Conservation (phyloP, 2,797 vertebrate genomes). For the Tachyglossus aculeatus region DNA sequence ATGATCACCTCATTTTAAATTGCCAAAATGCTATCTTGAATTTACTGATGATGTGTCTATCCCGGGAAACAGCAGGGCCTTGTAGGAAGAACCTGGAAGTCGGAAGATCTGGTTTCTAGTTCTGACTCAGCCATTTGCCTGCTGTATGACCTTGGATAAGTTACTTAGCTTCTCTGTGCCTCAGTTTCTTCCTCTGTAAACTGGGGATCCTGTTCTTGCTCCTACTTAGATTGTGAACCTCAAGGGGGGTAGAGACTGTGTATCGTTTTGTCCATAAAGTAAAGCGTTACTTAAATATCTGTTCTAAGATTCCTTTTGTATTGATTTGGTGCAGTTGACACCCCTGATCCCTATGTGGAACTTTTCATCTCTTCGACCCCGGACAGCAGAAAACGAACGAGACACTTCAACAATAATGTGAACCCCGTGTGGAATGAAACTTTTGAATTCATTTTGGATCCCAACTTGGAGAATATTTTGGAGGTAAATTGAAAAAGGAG, state of each 20-base stretch:
- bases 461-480: conserved; percentile 90
- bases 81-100: neutral
- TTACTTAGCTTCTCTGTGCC: neutral
- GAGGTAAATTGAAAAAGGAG: conserved; percentile 77
- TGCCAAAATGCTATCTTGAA: too few species aligned
- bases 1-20: too few species aligned
- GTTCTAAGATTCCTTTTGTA: neutral
- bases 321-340: conserved; percentile 84
- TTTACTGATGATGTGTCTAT: too few species aligned
- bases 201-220: neutral
- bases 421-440: conserved; percentile 95
- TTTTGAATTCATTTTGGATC: conserved; percentile 94
- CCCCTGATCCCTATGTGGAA: conserved; percentile 96
- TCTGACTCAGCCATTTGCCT: neutral
- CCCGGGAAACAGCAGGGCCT: neutral
- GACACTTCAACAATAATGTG: conserved; percentile 93
- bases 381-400: conserved; percentile 92
- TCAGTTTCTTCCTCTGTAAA: neutral
- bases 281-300: too few species aligned
- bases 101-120: neutral
- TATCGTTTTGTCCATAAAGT: neutral
- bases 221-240: neutral
- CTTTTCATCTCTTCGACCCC: conserved; percentile 91
- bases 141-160: neutral
- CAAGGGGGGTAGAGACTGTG: neutral